Conservation (phyloP, 1,140 invertebrate species). For the Triops longicaudatus region DNA sequence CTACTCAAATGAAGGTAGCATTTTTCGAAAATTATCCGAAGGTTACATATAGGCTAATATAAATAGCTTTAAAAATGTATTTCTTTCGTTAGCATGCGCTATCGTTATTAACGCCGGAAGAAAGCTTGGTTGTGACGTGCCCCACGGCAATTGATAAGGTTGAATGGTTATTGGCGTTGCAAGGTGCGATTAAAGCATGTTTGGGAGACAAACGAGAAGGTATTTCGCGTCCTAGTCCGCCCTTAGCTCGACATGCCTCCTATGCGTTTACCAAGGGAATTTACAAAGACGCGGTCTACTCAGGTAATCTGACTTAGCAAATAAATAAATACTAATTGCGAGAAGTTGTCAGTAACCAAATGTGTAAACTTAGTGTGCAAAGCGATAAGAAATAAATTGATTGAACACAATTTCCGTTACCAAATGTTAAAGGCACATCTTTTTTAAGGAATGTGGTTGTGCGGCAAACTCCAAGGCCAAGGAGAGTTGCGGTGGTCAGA, state of each 20-base stretch:
- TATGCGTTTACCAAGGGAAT: constrained; percentile 64
- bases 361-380: too few species aligned
- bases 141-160: constrained; percentile 57
- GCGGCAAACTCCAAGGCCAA: constrained; percentile 69
- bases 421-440: too few species aligned
- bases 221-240: constrained; percentile 50
- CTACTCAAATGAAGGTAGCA: constrained; percentile 41
- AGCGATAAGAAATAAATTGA: too few species aligned
- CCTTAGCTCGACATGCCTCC: constrained; percentile 56
- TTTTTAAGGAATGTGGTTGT: constrained; percentile 56
- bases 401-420: too few species aligned
- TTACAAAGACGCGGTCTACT: constrained; percentile 69
- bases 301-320: constrained; percentile 42
- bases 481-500: constrained; percentile 73
- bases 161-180: constrained; percentile 57
- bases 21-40: constrained; percentile 8
- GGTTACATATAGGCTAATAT: neutral
- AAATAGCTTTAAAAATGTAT: constrained; percentile 32
- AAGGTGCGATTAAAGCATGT: constrained; percentile 39
- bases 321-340: too few species aligned
- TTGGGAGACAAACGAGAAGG: constrained; percentile 21
- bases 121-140: constrained; percentile 57
- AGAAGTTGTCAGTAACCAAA: too few species aligned
- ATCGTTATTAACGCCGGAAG: constrained; percentile 65
- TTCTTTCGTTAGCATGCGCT: constrained; percentile 51